These are phyloP conservation scores for Ophion ellenae DNA, from an alignment of 2,888 invertebrate genomes.

Conservation along the genomic window DNA sequence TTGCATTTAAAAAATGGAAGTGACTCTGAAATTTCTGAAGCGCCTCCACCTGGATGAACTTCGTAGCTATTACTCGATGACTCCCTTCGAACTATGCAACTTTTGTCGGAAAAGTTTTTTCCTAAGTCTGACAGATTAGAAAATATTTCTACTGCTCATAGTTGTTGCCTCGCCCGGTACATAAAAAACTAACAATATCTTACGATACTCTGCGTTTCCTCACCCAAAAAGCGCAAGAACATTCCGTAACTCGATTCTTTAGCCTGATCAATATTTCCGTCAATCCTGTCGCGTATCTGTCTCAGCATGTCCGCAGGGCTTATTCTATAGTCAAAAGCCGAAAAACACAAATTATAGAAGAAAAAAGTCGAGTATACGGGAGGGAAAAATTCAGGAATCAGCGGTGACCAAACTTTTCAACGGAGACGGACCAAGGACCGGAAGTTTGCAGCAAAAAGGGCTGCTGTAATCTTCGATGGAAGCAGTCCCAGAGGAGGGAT, in stretches of 20 bases:
- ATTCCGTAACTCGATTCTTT: slow-evolving; percentile 84
- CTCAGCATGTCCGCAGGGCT: slow-evolving; percentile 77
- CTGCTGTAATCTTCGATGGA: slow-evolving; percentile 86
- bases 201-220: slow-evolving; percentile 56
- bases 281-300: slow-evolving; percentile 82
- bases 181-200: not conserved
- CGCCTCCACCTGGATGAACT: too few species aligned
- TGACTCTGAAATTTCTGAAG: too few species aligned
- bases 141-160: too few species aligned
- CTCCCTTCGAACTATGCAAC: too few species aligned
- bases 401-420: slow-evolving; percentile 83
- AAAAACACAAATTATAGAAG: not conserved
- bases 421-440: slow-evolving; percentile 81
- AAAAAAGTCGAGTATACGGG: not conserved
- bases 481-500: slow-evolving; percentile 86
- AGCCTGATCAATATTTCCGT: slow-evolving; percentile 70
- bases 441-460: slow-evolving; percentile 84
- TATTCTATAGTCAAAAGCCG: slow-evolving; percentile 69
- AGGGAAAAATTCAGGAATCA: not conserved
- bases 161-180: not conserved
- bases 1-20: too few species aligned
- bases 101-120: too few species aligned
- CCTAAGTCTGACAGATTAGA: too few species aligned
- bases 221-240: slow-evolving; percentile 84
- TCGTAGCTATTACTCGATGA: too few species aligned